Percentiles rank a stretch among this genome's conserved stretches.
Conservation (phyloP, 2,888 invertebrate species). For the Elgonia sp. region DNA sequence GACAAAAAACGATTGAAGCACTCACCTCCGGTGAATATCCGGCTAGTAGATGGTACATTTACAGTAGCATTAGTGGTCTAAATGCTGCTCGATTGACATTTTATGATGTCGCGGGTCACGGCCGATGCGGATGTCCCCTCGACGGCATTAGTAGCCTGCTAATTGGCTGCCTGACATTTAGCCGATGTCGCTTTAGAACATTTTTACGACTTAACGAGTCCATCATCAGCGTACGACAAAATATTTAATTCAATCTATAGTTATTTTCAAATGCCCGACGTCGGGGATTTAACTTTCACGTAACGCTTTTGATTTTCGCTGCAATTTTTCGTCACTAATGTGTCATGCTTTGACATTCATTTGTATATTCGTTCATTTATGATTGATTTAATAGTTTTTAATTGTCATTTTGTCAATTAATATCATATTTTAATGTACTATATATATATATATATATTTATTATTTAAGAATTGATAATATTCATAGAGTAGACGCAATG, state of each 20-base stretch:
- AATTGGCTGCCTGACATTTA: constrained; percentile 84
- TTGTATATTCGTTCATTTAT: too few relatives aligned
- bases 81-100: constrained; percentile 83
- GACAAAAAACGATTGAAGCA: constrained; percentile 72
- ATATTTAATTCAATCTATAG: constrained; percentile 66
- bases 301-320: background rate
- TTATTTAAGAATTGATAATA: too few relatives aligned
- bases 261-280: constrained; percentile 40
- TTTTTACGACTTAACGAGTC: constrained; percentile 81
- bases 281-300: constrained; percentile 5
- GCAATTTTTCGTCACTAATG: background rate
- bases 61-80: constrained; percentile 78
- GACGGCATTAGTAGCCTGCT: constrained; percentile 81
- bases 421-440: too few relatives aligned
- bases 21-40: constrained; percentile 63
- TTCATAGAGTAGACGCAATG: too few relatives aligned
- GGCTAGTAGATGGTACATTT: constrained; percentile 66
- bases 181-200: constrained; percentile 76
- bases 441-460: too few relatives aligned
- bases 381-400: too few relatives aligned
- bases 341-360: too few relatives aligned
- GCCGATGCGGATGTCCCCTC: constrained; percentile 76
- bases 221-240: constrained; percentile 54
- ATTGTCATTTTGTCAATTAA: too few relatives aligned
- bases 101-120: constrained; percentile 82